phyloP scores from a whole-genome alignment of 2,113 vertebrate genomes.

The Orthonyx spaldingii region DNA sequence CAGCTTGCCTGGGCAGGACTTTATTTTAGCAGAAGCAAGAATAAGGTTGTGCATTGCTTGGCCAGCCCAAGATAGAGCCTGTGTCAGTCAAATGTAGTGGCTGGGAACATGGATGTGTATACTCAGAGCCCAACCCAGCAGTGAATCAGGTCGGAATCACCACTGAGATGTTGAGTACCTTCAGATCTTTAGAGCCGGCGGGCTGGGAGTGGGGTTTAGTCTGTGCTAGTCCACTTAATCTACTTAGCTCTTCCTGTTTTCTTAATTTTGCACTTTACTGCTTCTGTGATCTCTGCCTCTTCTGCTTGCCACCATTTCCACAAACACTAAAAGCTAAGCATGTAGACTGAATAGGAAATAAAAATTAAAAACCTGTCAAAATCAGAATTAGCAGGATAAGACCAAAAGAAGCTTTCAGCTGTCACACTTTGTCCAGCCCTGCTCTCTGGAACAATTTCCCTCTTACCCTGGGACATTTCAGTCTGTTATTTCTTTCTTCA shows the following conservation, averaged over 20 bases:
- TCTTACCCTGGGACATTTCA: not conserved
- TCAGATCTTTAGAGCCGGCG: not conserved
- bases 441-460: not conserved
- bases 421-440: not conserved
- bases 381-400: not conserved
- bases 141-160: not conserved
- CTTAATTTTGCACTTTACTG: not conserved
- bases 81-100: not conserved
- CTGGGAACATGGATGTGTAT: not conserved
- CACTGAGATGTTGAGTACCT: rapidly evolving
- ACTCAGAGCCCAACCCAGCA: not conserved
- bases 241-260: not conserved
- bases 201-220: not conserved
- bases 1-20: not conserved
- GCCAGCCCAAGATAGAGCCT: not conserved
- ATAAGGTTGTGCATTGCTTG: not conserved
- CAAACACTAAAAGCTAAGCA: not conserved
- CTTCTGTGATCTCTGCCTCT: not conserved
- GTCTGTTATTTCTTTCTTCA: not conserved
- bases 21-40: not conserved
- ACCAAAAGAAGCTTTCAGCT: not conserved
- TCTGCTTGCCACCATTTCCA: not conserved
- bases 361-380: not conserved
- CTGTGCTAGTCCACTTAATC: not conserved
- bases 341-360: not conserved